Evolutionary conservation across 1,140 invertebrate species (phyloP).

Genomic region (Colletes gigas): DNA sequence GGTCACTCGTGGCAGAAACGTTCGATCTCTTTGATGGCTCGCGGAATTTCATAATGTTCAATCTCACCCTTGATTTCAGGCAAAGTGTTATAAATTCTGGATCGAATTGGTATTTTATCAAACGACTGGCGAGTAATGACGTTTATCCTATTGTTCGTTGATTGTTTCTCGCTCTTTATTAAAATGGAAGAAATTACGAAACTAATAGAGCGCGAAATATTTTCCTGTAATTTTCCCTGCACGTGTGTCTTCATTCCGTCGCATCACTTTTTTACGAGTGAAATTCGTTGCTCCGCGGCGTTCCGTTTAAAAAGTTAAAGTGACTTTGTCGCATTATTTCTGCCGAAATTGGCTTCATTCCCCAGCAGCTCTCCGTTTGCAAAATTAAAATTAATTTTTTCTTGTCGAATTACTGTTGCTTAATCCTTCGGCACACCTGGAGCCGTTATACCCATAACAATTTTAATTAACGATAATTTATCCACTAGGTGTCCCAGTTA

Average conservation of each 20-base stretch:
- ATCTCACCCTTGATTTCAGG: neutral
- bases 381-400: neutral
- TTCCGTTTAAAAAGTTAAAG: neutral
- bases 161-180: neutral
- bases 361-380: neutral
- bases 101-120: neutral
- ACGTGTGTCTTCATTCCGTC: neutral
- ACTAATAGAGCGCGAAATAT: neutral
- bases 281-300: neutral
- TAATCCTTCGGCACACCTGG: neutral
- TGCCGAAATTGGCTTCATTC: neutral
- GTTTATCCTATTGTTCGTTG: neutral
- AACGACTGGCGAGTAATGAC: too few relatives aligned
- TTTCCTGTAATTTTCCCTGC: neutral
- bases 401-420: neutral
- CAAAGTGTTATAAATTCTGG: conserved; percentile 4
- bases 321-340: neutral
- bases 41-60: conserved; percentile 5
- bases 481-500: too few relatives aligned
- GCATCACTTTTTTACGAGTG: neutral
- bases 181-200: neutral
- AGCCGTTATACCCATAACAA: too few relatives aligned
- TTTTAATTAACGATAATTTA: too few relatives aligned
- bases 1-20: conserved; percentile 14
- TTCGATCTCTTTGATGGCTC: neutral